phyloP scores from a whole-genome alignment of 2,888 invertebrate species.

The Acanthococcus lagerstroemiae region DNA sequence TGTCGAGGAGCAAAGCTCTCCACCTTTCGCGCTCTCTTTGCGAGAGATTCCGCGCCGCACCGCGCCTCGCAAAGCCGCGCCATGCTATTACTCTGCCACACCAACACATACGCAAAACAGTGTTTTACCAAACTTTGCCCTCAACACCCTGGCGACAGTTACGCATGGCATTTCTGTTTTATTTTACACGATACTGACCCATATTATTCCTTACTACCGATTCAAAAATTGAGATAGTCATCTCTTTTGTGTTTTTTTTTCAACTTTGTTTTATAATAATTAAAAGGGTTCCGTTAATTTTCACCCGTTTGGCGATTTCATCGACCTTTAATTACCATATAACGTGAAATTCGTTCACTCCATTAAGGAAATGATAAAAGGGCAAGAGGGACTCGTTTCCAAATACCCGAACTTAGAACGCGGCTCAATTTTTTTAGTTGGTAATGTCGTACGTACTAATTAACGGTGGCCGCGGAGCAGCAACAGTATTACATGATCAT shows the following conservation, averaged over 20 bases:
- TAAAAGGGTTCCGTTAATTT: neutral
- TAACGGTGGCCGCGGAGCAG: no score
- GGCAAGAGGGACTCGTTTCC: neutral
- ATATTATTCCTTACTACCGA: neutral
- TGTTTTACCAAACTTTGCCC: constrained; percentile 15
- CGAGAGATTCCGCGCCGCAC: neutral
- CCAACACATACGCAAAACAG: neutral
- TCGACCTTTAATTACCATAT: no score
- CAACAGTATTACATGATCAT: no score
- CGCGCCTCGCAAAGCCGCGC: neutral
- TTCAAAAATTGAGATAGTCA: neutral
- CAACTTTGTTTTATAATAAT: neutral
- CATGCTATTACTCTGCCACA: neutral
- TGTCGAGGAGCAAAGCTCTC: constrained; percentile 7
- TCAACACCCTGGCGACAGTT: constrained; percentile 20
- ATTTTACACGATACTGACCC: constrained; percentile 24
- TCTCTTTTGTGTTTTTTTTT: neutral
- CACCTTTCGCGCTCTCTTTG: constrained; percentile 3
- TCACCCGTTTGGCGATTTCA: no score
- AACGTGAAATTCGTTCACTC: no score
- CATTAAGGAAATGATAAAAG: neutral
- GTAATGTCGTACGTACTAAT: no score
- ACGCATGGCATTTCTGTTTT: constrained; percentile 20
- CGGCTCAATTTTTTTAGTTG: no score
- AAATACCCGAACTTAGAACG: no score